These are phyloP conservation scores for Euwallacea similis DNA, from an alignment of 1,140 invertebrate genomes.

Conservation along the genomic window DNA sequence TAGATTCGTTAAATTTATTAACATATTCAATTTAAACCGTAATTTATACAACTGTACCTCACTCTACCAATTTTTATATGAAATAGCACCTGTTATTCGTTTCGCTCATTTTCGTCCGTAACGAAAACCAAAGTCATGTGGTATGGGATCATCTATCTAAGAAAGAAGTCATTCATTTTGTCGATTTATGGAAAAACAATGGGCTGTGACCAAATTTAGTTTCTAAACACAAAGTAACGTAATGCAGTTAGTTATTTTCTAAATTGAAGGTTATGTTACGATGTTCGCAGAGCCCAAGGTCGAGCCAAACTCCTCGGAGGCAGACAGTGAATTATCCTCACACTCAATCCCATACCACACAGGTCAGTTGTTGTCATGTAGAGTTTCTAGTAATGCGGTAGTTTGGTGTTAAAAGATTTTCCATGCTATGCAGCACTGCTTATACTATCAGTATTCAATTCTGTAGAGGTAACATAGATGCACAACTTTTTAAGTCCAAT, in stretches of 20 bases:
- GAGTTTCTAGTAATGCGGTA: too few species aligned
- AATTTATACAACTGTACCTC: too few species aligned
- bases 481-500: too few species aligned
- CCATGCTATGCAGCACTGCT: slow-evolving; percentile 1
- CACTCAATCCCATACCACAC: slow-evolving; percentile 74
- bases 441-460: too few species aligned
- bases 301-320: slow-evolving; percentile 69
- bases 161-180: slow-evolving; percentile 11
- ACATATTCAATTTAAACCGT: too few species aligned
- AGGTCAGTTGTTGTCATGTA: slow-evolving; percentile 59
- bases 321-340: slow-evolving; percentile 79
- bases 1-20: too few species aligned
- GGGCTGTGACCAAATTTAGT: slow-evolving; percentile 28
- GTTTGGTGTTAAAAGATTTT: too few species aligned
- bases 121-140: slow-evolving; percentile 18
- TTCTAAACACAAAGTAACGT: slow-evolving; percentile 20
- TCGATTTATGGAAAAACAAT: slow-evolving; percentile 29
- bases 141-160: slow-evolving; percentile 35
- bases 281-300: slow-evolving; percentile 54
- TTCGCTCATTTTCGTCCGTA: too few species aligned
- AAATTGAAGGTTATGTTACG: slow-evolving; percentile 41
- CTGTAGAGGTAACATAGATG: too few species aligned
- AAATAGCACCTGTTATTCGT: too few species aligned
- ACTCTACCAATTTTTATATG: too few species aligned
- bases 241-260: slow-evolving; percentile 28